Base-by-base conservation (phyloP, 2,113 vertebrate genomes). In the Aptenodytes patagonicus region DNA sequence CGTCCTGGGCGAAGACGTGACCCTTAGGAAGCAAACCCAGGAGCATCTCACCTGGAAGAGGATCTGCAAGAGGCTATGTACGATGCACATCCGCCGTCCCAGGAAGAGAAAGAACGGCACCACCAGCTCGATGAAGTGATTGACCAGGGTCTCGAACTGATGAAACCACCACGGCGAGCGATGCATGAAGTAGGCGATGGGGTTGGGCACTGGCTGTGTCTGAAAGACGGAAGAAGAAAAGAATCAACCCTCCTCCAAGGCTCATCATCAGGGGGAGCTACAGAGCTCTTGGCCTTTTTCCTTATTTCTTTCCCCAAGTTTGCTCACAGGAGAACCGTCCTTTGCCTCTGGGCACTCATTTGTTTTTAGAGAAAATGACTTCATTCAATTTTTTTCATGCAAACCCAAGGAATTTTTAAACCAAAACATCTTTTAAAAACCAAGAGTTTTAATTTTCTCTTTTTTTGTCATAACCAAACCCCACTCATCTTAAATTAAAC, bases 121-220 rank as follows among this genome's bases (percentile, higher is more conserved):
- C 9, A 99, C 10, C 18, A 99, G 99, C 98, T 99, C 99, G 5
- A 99, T 90, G 91, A 99, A 98, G 97, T 99, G 99, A 95, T 99
- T 99, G 97, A 98, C 97, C 65, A 99, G 60, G 0, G 98, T 98
- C 98, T 99, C 99, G 0, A 99, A 96, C 82, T 97, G 98, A 44
- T 99, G 99, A 72, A 99, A 98, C 99, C 99, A 99, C 98, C 98
- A 98, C 0, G 99, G 99, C 0, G 98, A 98, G 66, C 58, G 96
- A 83, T 99, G 99, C 98, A 99, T 96, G 98, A 98, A 99, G 97
- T 99, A 99, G 13, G 99, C 98, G 46, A 99, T 32, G 9, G 99
- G 99, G 97, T 98, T 99, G 75, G 99, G 99, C 95, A 99, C 98
- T 0, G 99, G 99, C 97, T 99, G 99, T 0, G 99, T 99, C 99